A percentile compares a stretch with the other conserved stretches of the same genome.
phyloP scores from a whole-genome alignment of 2,113 vertebrate genomes.

The Phalacrocorax pelagicus region DNA sequence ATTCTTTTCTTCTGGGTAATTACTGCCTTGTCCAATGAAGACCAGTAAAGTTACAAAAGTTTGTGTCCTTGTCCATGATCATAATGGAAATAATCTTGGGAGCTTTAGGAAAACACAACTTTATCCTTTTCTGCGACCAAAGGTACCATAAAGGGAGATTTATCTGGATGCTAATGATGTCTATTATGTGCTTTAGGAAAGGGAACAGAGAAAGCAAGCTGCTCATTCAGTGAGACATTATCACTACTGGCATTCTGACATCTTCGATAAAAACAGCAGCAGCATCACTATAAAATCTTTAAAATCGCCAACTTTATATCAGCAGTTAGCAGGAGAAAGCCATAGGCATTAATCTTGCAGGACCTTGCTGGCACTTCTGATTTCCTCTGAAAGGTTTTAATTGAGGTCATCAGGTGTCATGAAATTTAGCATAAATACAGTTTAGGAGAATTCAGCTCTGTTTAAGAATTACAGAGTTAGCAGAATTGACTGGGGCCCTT shows the following conservation, averaged over 20 bases:
- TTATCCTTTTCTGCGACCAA: conserved; percentile 25
- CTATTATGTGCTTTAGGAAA: conserved; percentile 52
- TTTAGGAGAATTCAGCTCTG: neutral
- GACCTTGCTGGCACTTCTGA: conserved; percentile 9
- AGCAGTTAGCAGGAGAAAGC: conserved; percentile 20
- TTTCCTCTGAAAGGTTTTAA: conserved; percentile 51
- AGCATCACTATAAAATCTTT: conserved; percentile 11
- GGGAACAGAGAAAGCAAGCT: neutral
- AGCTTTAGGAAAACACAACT: conserved; percentile 45
- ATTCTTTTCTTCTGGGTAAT: neutral
- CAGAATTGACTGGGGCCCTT: neutral
- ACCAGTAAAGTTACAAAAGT: neutral
- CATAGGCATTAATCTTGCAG: conserved; percentile 29
- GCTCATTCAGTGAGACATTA: conserved; percentile 36
- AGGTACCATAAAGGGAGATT: conserved; percentile 55
- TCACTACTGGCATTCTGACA: conserved; percentile 45
- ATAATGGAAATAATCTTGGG: neutral
- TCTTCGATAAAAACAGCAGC: neutral
- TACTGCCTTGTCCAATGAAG: neutral
- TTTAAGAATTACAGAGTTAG: conserved; percentile 1
- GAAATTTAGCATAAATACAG: conserved; percentile 45
- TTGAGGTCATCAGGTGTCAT: conserved; percentile 35
- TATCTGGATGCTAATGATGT: conserved; percentile 44
- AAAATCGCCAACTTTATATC: conserved; percentile 4
- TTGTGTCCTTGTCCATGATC: neutral